phyloP scores from a whole-genome alignment of 64 coral and sea anemone genomes.

The Montipora efflorescens region DNA sequence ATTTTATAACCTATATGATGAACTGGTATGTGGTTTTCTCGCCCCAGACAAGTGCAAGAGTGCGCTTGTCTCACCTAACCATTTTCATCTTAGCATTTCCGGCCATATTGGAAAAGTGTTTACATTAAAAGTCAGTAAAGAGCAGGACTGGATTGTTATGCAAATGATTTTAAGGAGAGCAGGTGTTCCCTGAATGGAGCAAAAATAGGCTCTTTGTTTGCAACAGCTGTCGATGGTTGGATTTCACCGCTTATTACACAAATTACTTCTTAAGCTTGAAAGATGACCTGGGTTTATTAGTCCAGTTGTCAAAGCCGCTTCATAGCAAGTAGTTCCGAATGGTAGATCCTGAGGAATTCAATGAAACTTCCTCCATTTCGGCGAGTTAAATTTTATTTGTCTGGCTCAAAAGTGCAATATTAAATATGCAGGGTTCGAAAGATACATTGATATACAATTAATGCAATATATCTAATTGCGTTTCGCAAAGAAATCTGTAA shows the following conservation, averaged over 20 bases:
- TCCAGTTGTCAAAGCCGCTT: conserved; percentile 52
- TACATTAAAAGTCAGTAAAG: conserved; percentile 45
- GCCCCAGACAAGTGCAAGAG: background rate
- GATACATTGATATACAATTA: conserved; percentile 17
- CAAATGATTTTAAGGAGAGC: conserved; percentile 42
- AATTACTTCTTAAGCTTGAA: conserved; percentile 80
- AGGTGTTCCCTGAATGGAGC: conserved; percentile 89
- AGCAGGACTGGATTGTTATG: conserved; percentile 52
- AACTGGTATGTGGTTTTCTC: background rate
- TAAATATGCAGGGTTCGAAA: background rate
- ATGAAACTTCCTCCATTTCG: conserved; percentile 12
- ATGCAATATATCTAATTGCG: conserved; percentile 9
- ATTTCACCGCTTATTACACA: conserved; percentile 81
- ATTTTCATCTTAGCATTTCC: conserved; percentile 54
- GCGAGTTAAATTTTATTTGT: conserved; percentile 40
- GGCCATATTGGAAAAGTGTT: conserved; percentile 57
- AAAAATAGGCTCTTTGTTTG: conserved; percentile 93
- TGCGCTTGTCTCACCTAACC: conserved; percentile 7
- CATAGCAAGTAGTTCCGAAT: background rate
- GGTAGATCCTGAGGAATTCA: conserved; percentile 30
- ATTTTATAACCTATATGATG: background rate
- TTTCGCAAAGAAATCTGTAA: conserved; percentile 38
- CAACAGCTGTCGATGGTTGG: conserved; percentile 79
- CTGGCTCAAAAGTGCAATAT: conserved; percentile 21
- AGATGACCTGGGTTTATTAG: conserved; percentile 52